These are phyloP conservation scores for Egretta garzetta DNA, from an alignment of 2,113 vertebrate species.

Conservation along the genomic window DNA sequence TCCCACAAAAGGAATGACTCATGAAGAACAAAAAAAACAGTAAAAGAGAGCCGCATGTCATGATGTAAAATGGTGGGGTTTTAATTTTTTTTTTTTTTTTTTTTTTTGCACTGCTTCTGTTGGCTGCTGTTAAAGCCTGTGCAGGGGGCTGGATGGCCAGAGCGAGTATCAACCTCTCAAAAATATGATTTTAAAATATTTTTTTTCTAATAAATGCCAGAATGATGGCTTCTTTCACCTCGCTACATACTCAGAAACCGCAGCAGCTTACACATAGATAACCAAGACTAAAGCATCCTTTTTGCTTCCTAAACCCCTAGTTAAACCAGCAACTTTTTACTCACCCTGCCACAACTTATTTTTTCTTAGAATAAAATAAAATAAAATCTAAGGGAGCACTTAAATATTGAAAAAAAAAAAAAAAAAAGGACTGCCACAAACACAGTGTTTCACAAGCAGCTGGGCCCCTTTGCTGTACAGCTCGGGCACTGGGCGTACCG, in stretches of 20 bases:
- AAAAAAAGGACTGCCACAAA: background rate
- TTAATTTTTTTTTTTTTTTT: background rate
- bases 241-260: background rate
- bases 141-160: background rate
- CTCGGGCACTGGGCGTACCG: fast-evolving
- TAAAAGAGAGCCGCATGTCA: background rate
- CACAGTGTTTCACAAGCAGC: no score
- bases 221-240: background rate
- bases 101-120: background rate
- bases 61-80: no score
- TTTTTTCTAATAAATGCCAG: background rate
- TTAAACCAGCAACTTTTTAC: background rate
- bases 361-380: background rate
- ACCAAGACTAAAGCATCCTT: background rate
- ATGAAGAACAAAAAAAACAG: background rate
- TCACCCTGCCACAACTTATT: background rate
- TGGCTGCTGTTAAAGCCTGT: background rate
- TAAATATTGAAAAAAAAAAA: background rate
- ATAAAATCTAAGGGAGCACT: background rate
- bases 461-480: background rate
- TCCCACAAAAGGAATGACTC: background rate
- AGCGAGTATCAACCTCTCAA: background rate
- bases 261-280: background rate
- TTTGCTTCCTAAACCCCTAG: background rate
- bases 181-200: no score